Base-by-base conservation (phyloP, 2,888 invertebrate species). In the Trichogramma evanescens region DNA sequence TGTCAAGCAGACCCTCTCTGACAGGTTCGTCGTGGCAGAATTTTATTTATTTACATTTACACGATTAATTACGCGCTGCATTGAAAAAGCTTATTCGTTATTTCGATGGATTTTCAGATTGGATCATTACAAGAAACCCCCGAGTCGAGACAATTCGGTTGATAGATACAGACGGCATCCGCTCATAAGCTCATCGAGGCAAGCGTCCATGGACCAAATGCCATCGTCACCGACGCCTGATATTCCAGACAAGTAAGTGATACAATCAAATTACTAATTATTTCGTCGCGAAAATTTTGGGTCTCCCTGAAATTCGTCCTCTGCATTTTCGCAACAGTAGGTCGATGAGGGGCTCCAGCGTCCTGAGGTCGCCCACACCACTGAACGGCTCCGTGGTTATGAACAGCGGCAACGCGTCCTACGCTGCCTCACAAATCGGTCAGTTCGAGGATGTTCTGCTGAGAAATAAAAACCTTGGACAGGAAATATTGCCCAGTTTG, bases 61-160 rank as follows among this genome's bases (percentile, higher is more conserved):
- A 26, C 3, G 26, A 26, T 26, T 26, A 26, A 26, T 26, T 26
- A 26, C 26, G 26, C 26, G 2, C 26, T 1, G 26, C 26, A 26
- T 26, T 26, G 26, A 2, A 26, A 26, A 26, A 26, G 26, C 26
- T 26, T 26, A 26, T 26, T 26, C 26, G 26, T 26, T 26, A 26
- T 26, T 26, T 26, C 26, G 26, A 26, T 26, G 26, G 26, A 26
- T 26, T 26, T 55, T n/a, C 83, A 88, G 80, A 83, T 89, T 94
- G 75, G 95, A 95, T 78, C 95, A 96, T 75, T 96, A 96, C 78
- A 92, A 93, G 78, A 83, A 91, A 75, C 92, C 93, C 56, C 92
- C 93, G 1, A 93, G 93, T 80, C 83, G 93, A 74, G 92, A 93
- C 75, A 87, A 89, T 63, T 92, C 92, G 68, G 89, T 91, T 51